These are phyloP conservation scores for Agrotis puta DNA, from an alignment of 2,888 invertebrate species.

Conservation along the genomic window DNA sequence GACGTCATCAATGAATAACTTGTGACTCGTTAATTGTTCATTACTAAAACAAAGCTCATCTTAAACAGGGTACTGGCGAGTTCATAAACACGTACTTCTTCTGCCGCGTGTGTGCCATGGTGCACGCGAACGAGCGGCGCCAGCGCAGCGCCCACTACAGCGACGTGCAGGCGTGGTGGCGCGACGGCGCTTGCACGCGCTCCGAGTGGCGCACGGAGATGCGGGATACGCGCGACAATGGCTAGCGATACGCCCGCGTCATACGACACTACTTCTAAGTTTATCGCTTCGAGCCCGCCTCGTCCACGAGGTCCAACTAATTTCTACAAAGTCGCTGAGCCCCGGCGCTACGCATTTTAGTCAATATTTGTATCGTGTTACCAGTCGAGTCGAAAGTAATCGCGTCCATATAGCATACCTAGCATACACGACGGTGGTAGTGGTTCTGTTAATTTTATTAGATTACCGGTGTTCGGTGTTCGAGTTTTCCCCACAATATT, in stretches of 20 bases:
- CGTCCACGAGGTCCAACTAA: slow-evolving; percentile 29
- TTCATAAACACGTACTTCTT: slow-evolving; percentile 99
- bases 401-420: slow-evolving; percentile 60
- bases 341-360: slow-evolving; percentile 38
- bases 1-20: background rate
- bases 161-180: slow-evolving; percentile 98
- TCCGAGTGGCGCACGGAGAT: slow-evolving; percentile 79
- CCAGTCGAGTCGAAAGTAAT: slow-evolving; percentile 54
- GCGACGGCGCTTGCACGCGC: slow-evolving; percentile 93
- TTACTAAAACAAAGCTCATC: background rate
- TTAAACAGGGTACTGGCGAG: slow-evolving; percentile 95
- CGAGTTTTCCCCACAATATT: slow-evolving; percentile 60
- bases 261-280: slow-evolving; percentile 40
- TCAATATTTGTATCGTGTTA: slow-evolving; percentile 51
- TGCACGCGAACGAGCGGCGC: slow-evolving; percentile 92
- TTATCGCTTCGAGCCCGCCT: slow-evolving; percentile 52
- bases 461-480: slow-evolving; percentile 61
- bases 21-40: background rate
- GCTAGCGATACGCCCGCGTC: slow-evolving; percentile 52
- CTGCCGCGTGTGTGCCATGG: slow-evolving; percentile 96
- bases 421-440: slow-evolving; percentile 41
- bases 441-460: slow-evolving; percentile 53
- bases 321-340: slow-evolving; percentile 44
- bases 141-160: slow-evolving; percentile 92
- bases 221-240: slow-evolving; percentile 68